A percentile compares a stretch with the other conserved stretches of the same genome.
These are phyloP conservation scores for Pyrochroa serraticornis DNA, from an alignment of 2,888 invertebrate species.

Conservation along the genomic window DNA sequence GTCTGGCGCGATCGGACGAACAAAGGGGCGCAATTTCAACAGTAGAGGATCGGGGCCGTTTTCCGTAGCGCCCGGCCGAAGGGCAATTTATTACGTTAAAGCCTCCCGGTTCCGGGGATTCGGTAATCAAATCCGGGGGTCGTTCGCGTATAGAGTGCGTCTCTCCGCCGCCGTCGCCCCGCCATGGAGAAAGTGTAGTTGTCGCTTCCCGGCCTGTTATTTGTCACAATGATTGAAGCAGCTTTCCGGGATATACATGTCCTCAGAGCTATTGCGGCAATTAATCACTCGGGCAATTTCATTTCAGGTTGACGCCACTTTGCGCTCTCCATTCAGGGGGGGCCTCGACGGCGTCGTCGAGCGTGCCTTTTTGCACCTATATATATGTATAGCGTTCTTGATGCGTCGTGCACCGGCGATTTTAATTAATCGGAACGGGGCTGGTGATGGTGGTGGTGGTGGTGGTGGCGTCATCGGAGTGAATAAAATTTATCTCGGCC, in stretches of 20 bases:
- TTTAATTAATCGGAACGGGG: constrained; percentile 15
- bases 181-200: constrained; percentile 29
- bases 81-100: constrained; percentile 27
- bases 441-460: not conserved
- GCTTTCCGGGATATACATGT: constrained; percentile 56
- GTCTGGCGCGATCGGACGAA: too few species aligned
- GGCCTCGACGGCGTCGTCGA: constrained; percentile 4
- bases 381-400: constrained; percentile 7
- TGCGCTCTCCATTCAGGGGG: constrained; percentile 22
- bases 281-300: constrained; percentile 55
- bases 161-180: constrained; percentile 9
- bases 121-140: constrained; percentile 26
- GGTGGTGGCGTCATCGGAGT: constrained; percentile 1
- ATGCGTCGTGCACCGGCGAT: constrained; percentile 10
- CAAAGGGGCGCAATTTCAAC: not conserved
- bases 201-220: constrained; percentile 44
- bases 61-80: constrained; percentile 7
- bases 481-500: constrained; percentile 16
- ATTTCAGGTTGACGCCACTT: constrained; percentile 47
- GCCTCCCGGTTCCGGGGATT: constrained; percentile 23
- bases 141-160: constrained; percentile 16
- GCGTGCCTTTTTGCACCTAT: constrained; percentile 15
- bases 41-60: not conserved
- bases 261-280: constrained; percentile 56
- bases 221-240: constrained; percentile 57